phyloP scores from a whole-genome alignment of 2,113 vertebrate species.

The Toxotes jaculatrix region DNA sequence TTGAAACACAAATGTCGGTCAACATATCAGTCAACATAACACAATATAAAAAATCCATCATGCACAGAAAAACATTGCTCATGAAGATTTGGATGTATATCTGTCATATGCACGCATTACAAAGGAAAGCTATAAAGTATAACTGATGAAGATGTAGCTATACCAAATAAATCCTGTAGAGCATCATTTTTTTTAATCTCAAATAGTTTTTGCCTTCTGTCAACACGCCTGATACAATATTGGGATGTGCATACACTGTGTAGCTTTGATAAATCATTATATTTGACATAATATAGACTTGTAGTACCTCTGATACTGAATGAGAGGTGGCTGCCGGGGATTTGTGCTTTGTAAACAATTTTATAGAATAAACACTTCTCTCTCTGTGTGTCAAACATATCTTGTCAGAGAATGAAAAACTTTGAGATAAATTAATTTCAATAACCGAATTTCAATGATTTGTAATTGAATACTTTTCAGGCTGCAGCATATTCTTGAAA shows the following conservation, averaged over 20 bases:
- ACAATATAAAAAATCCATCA: background rate
- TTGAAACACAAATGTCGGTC: background rate
- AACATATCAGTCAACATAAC: background rate
- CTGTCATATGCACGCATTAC: too few species aligned
- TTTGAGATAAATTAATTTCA: background rate
- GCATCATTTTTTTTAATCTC: background rate
- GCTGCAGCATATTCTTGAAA: conserved; percentile 27
- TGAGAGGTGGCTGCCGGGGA: background rate
- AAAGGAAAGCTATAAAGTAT: background rate
- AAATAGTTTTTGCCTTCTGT: background rate
- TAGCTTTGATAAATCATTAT: background rate
- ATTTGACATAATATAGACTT: background rate
- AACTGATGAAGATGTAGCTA: background rate
- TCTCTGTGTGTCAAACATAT: background rate
- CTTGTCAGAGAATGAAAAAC: background rate
- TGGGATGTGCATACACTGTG: background rate
- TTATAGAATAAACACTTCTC: background rate
- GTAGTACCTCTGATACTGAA: background rate
- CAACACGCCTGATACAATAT: background rate
- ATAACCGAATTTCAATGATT: conserved; percentile 8
- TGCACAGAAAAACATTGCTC: background rate
- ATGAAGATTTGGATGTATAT: background rate
- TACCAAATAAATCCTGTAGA: background rate
- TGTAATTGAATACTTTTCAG: background rate
- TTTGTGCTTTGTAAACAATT: background rate